Evolutionary conservation across 1,140 invertebrate genomes (phyloP), one percentile per base, ranked within the genome.

Genomic region (Agrypnia vestita): DNA sequence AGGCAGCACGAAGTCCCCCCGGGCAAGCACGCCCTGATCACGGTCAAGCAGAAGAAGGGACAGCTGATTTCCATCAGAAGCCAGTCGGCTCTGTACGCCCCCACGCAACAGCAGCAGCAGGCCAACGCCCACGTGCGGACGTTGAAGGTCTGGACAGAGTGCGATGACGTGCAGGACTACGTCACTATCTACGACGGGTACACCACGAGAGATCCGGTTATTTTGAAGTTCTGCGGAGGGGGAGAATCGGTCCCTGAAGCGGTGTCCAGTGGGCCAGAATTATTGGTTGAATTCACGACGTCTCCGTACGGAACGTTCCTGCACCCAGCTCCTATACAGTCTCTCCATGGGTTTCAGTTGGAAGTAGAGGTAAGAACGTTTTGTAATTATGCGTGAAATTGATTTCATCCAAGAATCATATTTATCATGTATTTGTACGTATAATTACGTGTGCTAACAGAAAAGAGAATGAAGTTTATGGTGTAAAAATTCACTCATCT

Each of bases 181-280:
- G 94, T 97, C 73, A 96, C 95, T 6, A 93, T 97, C 46, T 97
- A 97, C 88, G 96, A 97, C 85, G 95, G 96, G 49, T 96, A 96
- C 84, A 97, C 95, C 72, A 96, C 95, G 7, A 91, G 95, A 83
- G 95, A 97, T 87, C 95, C 96, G 6, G 93, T 97, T 77, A 94
- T 97, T 81, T 88, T 97, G 79, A 96, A 96, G 88, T 97, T 97
- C 86, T 98, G 96, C 85, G 96, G 96, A 1, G 94, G 94, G 47
- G 96, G 96, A 49, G 93, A 95, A 84, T 91, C 94, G 0, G 93
- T 97, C 43, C 95, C 96, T 0, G 93, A 94, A 84, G 93, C 95
- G 13, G 92, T 95, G 76, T 96, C 95, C 73, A 96, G 95, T 85
- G 95, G 95, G 0, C 94, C 95, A 51, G 95, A 97, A 86, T 90